Percentiles rank a stretch among this genome's conserved stretches.
Conservation (phyloP, 2,797 vertebrate species). For the Oreonectes daqikongensis region DNA sequence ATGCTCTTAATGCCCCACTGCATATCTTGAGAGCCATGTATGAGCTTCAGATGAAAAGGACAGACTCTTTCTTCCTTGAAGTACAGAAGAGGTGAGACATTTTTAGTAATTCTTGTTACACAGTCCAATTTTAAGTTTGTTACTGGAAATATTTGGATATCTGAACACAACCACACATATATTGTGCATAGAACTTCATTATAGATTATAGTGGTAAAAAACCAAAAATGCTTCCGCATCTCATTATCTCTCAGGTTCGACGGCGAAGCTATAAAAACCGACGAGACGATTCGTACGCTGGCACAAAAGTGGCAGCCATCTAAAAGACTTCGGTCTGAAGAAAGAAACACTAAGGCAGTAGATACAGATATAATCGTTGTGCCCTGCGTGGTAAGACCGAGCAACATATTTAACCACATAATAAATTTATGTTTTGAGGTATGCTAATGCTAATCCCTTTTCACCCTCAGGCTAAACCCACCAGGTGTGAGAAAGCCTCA, state of each 20-base stretch:
- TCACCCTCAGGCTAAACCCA: slow-evolving; percentile 84
- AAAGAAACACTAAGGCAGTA: slow-evolving; percentile 88
- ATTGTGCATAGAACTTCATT: background rate
- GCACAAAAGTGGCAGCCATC: slow-evolving; percentile 94
- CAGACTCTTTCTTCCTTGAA: slow-evolving; percentile 93
- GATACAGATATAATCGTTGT: slow-evolving; percentile 96
- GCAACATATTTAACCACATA: background rate
- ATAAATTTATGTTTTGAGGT: background rate
- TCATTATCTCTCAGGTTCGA: slow-evolving; percentile 81
- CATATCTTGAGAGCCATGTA: slow-evolving; percentile 95
- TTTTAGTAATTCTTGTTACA: background rate
- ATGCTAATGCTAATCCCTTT: background rate
- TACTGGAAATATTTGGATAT: background rate
- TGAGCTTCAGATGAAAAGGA: slow-evolving; percentile 95
- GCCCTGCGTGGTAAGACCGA: slow-evolving; percentile 83
- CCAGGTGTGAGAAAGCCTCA: slow-evolving; percentile 86
- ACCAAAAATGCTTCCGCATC: background rate
- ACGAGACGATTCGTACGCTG: slow-evolving; percentile 90
- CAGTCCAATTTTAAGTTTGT: background rate
- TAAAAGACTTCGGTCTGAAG: slow-evolving; percentile 82
- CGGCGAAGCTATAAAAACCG: slow-evolving; percentile 90
- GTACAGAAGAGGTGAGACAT: slow-evolving; percentile 89
- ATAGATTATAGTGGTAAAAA: background rate
- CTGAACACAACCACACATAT: background rate
- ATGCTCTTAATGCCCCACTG: slow-evolving; percentile 93